phyloP scores from a whole-genome alignment of 92 coral and sea anemone species.

The Bergia sp. region DNA sequence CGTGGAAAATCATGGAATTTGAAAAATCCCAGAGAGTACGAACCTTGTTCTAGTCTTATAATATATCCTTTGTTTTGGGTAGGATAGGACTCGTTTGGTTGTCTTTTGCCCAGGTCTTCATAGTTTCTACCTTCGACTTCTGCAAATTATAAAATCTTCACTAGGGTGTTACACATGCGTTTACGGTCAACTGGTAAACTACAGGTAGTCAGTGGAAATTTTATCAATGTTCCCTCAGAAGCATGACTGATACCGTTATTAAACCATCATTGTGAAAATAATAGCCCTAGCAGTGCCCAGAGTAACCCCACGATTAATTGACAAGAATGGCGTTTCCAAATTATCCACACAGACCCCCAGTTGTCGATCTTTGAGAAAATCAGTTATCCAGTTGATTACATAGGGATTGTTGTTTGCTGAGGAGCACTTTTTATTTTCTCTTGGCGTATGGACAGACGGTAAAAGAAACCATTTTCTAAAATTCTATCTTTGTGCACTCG shows the following conservation, averaged over 20 bases:
- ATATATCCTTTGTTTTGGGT: no score
- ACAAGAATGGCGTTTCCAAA: not conserved
- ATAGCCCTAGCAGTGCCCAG: conserved; percentile 46
- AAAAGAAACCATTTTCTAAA: no score
- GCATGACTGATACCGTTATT: conserved; percentile 29
- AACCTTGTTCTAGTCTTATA: no score
- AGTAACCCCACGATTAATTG: conserved; percentile 3
- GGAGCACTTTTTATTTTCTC: no score
- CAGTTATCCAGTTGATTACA: conserved; percentile 44
- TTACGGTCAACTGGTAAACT: conserved; percentile 32
- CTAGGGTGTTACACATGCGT: not conserved
- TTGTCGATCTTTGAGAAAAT: conserved; percentile 30
- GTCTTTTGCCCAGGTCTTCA: no score
- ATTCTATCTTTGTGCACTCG: no score
- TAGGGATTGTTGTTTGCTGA: conserved; percentile 30
- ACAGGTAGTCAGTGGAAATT: conserved; percentile 34
- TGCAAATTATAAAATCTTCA: no score
- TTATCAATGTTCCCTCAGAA: conserved; percentile 27
- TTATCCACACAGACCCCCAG: conserved; percentile 13
- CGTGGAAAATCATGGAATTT: no score
- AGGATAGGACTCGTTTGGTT: no score
- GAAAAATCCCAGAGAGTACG: no score
- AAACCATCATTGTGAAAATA: conserved; percentile 42
- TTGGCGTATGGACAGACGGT: no score
- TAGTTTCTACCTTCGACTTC: no score